These are phyloP conservation scores for Alloplasta piceator DNA, from an alignment of 2,888 invertebrate species.

Conservation along the genomic window DNA sequence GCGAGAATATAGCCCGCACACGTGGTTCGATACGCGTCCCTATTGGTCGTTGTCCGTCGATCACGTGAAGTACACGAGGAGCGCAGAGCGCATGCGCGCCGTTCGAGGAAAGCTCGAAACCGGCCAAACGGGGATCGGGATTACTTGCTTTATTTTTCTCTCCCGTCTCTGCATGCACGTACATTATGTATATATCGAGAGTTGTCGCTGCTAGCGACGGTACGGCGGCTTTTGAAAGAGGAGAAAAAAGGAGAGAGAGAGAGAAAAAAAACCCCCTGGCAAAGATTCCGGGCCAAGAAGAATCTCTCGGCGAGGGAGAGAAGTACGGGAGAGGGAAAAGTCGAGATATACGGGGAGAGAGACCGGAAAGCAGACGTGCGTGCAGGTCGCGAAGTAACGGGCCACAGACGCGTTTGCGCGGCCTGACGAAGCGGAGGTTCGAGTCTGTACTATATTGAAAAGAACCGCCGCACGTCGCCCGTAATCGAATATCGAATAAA, in stretches of 20 bases:
- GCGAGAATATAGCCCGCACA: constrained; percentile 6
- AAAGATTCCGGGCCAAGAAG: neutral
- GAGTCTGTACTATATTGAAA: no score
- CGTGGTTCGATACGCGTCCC: constrained; percentile 34
- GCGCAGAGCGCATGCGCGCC: constrained; percentile 32
- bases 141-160: no score
- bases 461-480: no score
- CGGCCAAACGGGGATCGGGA: constrained; percentile 26
- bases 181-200: no score
- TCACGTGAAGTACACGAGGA: constrained; percentile 80
- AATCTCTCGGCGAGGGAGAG: neutral
- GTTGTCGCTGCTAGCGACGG: no score
- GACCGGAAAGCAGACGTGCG: constrained; percentile 1
- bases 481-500: no score
- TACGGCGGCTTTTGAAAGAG: no score
- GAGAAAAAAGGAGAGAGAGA: no score
- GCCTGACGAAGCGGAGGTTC: constrained; percentile 26
- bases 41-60: constrained; percentile 68
- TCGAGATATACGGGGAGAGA: neutral
- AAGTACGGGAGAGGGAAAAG: constrained; percentile 13
- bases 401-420: constrained; percentile 53
- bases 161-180: no score
- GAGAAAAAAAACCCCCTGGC: neutral
- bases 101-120: constrained; percentile 9
- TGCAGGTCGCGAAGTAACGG: neutral